Conservation (phyloP, 2,113 vertebrate species). For the Hippocampus mohnikei region DNA sequence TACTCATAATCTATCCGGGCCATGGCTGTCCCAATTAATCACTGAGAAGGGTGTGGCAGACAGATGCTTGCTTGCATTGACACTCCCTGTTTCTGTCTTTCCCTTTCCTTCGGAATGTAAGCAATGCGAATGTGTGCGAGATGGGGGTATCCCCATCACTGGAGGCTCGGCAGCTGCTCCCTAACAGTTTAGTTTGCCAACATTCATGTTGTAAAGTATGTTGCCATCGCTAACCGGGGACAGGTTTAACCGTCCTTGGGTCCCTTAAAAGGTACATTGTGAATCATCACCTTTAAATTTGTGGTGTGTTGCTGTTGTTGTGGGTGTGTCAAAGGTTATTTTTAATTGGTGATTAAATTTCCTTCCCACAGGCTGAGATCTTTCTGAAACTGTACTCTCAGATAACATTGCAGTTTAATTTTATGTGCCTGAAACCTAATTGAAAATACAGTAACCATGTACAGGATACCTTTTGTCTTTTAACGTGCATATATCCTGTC, state of each 20-base stretch:
- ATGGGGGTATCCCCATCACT: constrained; percentile 43
- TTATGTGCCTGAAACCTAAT: no score
- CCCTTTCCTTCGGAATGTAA: constrained; percentile 46
- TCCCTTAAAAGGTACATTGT: not conserved
- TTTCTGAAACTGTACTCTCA: no score
- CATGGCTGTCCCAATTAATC: constrained; percentile 10
- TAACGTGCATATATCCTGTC: no score
- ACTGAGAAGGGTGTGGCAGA: constrained; percentile 45
- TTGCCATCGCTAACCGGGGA: not conserved
- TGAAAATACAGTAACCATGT: no score
- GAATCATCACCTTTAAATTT: no score
- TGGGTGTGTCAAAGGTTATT: no score
- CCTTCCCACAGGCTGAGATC: no score
- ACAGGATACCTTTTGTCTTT: no score
- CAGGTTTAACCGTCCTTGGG: not conserved
- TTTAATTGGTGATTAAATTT: no score
- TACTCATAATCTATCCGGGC: constrained; percentile 22
- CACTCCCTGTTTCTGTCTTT: constrained; percentile 3
- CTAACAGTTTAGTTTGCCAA: not conserved
- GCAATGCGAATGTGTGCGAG: constrained; percentile 49
- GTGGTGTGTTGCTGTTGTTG: no score
- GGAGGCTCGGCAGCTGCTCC: constrained; percentile 38
- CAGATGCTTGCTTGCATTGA: constrained; percentile 6
- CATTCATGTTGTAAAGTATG: constrained; percentile 3
- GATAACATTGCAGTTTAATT: no score